Evolutionary conservation across 2,113 vertebrate genomes (phyloP).

Genomic region (Tetrao urogallus): DNA sequence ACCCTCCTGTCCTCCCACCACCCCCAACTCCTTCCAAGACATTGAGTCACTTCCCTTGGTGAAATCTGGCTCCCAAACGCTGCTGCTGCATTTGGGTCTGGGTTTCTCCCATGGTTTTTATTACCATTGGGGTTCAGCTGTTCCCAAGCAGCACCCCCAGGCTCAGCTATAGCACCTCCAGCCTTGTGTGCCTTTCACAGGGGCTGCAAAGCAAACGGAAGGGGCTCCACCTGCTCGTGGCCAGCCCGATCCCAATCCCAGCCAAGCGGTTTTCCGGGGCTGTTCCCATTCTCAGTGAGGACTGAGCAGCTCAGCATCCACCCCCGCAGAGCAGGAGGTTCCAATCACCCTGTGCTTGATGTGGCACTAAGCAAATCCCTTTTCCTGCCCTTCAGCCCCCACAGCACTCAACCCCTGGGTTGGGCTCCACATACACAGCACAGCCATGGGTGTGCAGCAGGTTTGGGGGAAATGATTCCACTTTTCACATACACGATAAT

Average conservation of each 20-base stretch:
- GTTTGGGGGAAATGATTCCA: not conserved
- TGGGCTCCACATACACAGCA: not conserved
- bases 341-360: not conserved
- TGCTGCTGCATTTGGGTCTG: not conserved
- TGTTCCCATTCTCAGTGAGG: not conserved
- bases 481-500: no score
- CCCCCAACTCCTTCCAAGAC: constrained; percentile 54
- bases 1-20: not conserved
- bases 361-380: not conserved
- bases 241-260: not conserved
- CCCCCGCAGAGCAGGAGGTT: not conserved
- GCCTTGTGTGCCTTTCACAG: not conserved
- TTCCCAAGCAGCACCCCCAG: not conserved
- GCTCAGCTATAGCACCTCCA: not conserved
- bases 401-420: fast-evolving
- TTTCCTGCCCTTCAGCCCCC: not conserved
- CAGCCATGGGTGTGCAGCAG: not conserved
- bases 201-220: not conserved
- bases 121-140: constrained; percentile 17
- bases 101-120: constrained; percentile 4
- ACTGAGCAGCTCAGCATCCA: not conserved
- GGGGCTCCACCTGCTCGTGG: not conserved
- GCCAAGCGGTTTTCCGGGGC: not conserved
- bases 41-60: constrained; percentile 61
- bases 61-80: constrained; percentile 57